phyloP scores from a whole-genome alignment of 2,797 vertebrate species.

The Acrocephalus scirpaceus region DNA sequence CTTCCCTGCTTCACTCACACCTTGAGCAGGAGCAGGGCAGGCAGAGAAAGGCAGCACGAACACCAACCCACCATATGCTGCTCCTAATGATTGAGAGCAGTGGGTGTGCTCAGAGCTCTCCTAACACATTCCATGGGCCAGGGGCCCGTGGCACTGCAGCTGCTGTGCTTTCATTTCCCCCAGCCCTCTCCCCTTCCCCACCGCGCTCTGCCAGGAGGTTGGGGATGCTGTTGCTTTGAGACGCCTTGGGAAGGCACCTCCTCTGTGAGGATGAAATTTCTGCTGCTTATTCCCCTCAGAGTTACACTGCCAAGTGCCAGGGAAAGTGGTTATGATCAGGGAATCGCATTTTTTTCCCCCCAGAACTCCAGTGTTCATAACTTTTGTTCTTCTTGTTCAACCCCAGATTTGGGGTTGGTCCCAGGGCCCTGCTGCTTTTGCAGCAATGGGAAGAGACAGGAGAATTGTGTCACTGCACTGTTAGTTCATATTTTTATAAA shows the following conservation, averaged over 20 bases:
- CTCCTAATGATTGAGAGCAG: background rate
- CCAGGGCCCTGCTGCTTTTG: background rate
- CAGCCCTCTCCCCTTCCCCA: fast-evolving
- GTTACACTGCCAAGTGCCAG: background rate
- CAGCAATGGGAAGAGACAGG: no score
- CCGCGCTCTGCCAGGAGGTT: background rate
- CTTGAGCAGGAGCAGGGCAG: conserved; percentile 38
- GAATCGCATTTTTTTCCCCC: background rate
- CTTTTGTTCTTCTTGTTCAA: background rate
- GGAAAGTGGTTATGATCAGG: fast-evolving
- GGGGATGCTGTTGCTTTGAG: conserved; percentile 7
- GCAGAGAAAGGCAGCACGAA: background rate
- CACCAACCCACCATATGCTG: conserved; percentile 46
- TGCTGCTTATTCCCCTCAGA: background rate
- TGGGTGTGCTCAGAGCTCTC: background rate
- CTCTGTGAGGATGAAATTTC: background rate
- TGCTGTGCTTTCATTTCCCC: conserved; percentile 13
- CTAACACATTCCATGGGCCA: background rate
- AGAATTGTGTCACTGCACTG: fast-evolving
- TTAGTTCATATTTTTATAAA: background rate
- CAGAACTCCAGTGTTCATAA: background rate
- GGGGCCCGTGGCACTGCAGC: conserved; percentile 41
- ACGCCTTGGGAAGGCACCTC: background rate
- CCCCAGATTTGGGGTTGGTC: background rate
- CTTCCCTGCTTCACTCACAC: conserved; percentile 28